These are phyloP conservation scores for Elaphurus davidianus DNA, from an alignment of 2,113 vertebrate genomes.

Conservation along the genomic window DNA sequence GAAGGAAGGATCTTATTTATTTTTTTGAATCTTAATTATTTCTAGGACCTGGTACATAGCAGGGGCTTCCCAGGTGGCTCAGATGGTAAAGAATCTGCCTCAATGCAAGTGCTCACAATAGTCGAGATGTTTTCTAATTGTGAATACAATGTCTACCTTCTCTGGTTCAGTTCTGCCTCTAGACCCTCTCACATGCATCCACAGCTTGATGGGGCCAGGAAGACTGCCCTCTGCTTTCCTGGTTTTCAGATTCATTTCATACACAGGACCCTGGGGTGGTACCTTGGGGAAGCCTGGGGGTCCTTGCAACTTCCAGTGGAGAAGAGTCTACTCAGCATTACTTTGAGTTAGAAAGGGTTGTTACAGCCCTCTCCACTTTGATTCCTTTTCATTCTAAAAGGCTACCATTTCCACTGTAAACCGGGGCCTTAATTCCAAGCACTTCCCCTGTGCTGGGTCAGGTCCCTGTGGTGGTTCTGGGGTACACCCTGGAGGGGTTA, in stretches of 20 bases:
- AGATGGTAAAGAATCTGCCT: neutral
- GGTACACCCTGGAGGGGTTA: neutral
- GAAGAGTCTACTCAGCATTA: neutral
- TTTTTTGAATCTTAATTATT: conserved; percentile 23
- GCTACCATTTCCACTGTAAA: neutral
- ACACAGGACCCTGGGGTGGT: neutral
- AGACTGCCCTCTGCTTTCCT: neutral
- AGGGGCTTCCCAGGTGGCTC: neutral
- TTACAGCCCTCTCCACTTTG: neutral
- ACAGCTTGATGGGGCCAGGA: neutral
- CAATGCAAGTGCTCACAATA: neutral
- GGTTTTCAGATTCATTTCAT: neutral
- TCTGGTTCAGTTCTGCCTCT: neutral
- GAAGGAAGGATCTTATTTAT: neutral
- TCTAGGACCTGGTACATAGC: neutral
- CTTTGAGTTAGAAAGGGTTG: neutral
- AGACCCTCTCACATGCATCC: neutral
- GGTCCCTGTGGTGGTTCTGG: neutral
- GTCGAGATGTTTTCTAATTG: neutral
- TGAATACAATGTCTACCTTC: neutral
- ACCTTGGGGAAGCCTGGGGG: neutral
- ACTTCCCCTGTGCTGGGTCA: neutral
- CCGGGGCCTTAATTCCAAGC: neutral
- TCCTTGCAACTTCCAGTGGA: neutral
- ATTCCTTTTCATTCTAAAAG: neutral